Evolutionary conservation across 2,797 vertebrate species (phyloP), one percentile per base, ranked within the genome.

Genomic region (Rachycentron canadum): DNA sequence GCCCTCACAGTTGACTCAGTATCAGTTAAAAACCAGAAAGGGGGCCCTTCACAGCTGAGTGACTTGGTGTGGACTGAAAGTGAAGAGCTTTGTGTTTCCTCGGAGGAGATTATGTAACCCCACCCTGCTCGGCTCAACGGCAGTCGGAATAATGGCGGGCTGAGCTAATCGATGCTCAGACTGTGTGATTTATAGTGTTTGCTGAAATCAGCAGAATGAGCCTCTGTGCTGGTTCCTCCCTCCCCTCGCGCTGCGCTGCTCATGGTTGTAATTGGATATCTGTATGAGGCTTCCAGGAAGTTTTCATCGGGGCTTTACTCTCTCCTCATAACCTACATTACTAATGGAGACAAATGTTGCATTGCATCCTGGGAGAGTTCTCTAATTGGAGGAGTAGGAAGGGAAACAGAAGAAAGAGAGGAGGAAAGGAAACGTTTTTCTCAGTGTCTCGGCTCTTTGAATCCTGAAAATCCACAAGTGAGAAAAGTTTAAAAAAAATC

Each of bases 261-360:
- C 76, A 7, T 41, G 21, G 52, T 53, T 81, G 88, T 94, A 94
- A 94, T 94, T 94, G 90, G 90, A 93, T 93, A 90, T 86, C 83
- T 63, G 78, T 60, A 50, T 85, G 87, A 90, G 85, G 82, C 71
- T 87, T 87, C 82, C 82, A 85, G 84, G 90, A 88, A 86, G 81
- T 88, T 86, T 79, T 89, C 87, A 88, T 81, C 62, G 65, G 84
- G 83, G 85, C 79, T 86, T 86, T 91, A 86, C 82, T 87, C 89
- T 81, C 83, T 80, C 71, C 84, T 91, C 83, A 91, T 90, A 94
- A 92, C 92, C 89, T 90, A 92, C 91, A 93, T 92, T 92, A 92
- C 93, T 95, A 94, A 95, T 95, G 91, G 94, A 95, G 94, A 95
- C 93, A 94, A 95, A 95, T 95, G 91, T 90, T 93, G 89, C 89